Evolutionary conservation across 2,888 invertebrate species (phyloP).

Genomic region (Ichneumoninae sp.): DNA sequence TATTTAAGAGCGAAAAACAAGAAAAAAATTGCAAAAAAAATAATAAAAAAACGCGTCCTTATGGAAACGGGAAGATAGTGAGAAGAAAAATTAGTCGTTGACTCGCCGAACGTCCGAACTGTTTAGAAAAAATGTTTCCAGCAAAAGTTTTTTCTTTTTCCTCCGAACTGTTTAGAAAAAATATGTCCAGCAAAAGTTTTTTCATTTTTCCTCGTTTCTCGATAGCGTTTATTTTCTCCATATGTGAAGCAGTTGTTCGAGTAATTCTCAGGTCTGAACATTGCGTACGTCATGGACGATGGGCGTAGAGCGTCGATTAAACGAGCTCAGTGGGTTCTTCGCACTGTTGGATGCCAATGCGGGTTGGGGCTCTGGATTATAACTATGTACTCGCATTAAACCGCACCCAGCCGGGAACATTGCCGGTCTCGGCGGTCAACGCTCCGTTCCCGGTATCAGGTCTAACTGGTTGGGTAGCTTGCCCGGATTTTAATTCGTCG

Average conservation of each 20-base stretch:
- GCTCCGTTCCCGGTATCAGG: constrained; percentile 2
- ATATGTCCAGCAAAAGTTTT: background rate
- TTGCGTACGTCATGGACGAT: too few relatives aligned
- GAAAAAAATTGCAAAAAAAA: too few relatives aligned
- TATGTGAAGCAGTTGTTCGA: background rate
- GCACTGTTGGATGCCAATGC: background rate
- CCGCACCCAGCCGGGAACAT: constrained; percentile 25
- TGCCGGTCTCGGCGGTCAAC: constrained; percentile 3
- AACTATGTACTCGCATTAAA: constrained; percentile 17
- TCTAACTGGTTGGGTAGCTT: constrained; percentile 39
- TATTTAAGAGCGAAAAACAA: too few relatives aligned
- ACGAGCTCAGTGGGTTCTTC: background rate
- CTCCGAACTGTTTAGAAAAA: background rate
- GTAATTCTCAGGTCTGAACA: too few relatives aligned
- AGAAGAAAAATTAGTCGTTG: too few relatives aligned
- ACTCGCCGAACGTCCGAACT: too few relatives aligned
- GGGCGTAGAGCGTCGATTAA: too few relatives aligned
- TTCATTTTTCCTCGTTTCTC: background rate
- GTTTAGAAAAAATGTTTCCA: background rate
- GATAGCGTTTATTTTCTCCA: background rate
- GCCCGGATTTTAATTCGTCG: constrained; percentile 24
- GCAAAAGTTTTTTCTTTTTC: background rate
- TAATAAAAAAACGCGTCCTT: too few relatives aligned
- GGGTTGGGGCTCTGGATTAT: constrained; percentile 7
- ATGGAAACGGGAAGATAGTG: too few relatives aligned